phyloP scores from a whole-genome alignment of 2,113 vertebrate genomes.

The Dipodomys stephensi region DNA sequence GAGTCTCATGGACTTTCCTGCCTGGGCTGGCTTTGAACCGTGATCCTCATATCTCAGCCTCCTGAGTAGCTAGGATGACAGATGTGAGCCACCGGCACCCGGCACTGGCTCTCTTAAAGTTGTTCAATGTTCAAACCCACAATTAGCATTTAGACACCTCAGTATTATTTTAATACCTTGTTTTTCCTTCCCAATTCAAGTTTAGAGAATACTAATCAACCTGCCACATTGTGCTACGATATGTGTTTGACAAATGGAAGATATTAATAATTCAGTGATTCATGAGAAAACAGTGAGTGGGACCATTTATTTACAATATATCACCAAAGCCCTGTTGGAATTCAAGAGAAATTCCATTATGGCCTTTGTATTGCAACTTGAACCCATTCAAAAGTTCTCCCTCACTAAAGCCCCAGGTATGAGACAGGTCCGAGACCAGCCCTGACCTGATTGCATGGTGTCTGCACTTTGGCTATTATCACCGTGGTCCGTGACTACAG shows the following conservation, averaged over 20 bases:
- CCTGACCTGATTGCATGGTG: accelerated
- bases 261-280: background rate
- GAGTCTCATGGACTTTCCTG: too few relatives aligned
- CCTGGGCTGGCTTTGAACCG: too few relatives aligned
- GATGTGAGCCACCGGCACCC: too few relatives aligned
- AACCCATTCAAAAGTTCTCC: background rate
- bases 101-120: background rate
- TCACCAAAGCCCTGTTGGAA: background rate
- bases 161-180: too few relatives aligned
- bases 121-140: accelerated
- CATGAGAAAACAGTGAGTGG: background rate
- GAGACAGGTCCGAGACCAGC: background rate
- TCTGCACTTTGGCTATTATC: accelerated
- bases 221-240: background rate
- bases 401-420: background rate
- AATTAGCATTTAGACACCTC: too few relatives aligned
- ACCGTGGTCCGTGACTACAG: accelerated
- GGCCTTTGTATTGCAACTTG: too few relatives aligned
- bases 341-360: background rate
- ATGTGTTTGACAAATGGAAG: background rate
- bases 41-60: too few relatives aligned
- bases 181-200: background rate
- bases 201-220: accelerated
- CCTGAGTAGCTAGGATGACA: too few relatives aligned
- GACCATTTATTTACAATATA: background rate